phyloP scores from a whole-genome alignment of 2,797 vertebrate species.

The Xerus rutilus region DNA sequence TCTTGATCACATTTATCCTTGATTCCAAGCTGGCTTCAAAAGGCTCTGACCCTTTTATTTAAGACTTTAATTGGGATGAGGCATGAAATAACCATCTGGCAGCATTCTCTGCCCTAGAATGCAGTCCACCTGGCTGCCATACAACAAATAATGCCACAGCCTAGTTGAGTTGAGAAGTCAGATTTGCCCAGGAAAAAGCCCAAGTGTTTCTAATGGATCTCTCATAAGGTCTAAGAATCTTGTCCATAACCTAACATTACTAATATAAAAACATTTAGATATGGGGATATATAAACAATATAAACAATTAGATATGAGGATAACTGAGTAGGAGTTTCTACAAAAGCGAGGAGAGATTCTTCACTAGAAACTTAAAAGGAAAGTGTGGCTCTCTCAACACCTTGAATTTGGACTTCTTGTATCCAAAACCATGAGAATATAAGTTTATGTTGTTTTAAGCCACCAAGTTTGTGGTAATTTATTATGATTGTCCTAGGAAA shows the following conservation, averaged over 20 bases:
- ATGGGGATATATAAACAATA: neutral
- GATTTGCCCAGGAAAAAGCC: neutral
- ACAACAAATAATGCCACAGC: neutral
- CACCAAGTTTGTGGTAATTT: neutral
- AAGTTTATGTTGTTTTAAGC: neutral
- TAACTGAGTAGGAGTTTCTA: neutral
- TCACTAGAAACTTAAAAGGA: neutral
- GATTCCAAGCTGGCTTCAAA: neutral
- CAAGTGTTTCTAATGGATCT: neutral
- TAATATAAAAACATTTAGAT: neutral
- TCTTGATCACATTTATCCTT: neutral
- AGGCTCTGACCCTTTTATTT: conserved; percentile 42
- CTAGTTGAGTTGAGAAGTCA: neutral
- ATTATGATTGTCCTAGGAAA: neutral
- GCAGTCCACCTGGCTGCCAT: neutral
- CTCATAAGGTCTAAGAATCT: neutral
- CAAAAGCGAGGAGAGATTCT: neutral
- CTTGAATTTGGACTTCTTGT: neutral
- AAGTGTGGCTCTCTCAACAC: neutral
- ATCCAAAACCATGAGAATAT: neutral
- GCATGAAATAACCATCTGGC: neutral
- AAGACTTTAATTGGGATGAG: conserved; percentile 15
- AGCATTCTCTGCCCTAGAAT: neutral
- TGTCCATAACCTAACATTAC: neutral
- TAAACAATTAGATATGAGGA: neutral